phyloP scores from a whole-genome alignment of 2,888 invertebrate species.

The Netelia fuscicornis region DNA sequence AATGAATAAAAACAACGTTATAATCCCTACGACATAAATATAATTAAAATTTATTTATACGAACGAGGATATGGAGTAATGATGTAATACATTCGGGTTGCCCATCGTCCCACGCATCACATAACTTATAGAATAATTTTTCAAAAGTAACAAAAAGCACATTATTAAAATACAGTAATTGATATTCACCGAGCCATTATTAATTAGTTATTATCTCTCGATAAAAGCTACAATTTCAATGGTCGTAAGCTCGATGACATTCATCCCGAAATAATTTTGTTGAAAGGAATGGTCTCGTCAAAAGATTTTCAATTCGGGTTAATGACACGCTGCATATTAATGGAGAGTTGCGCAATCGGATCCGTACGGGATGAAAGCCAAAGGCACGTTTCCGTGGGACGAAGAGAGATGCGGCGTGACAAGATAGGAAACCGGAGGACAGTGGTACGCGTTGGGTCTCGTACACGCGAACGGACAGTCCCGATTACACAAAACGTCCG shows the following conservation, averaged over 20 bases:
- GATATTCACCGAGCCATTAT: too few relatives aligned
- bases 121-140: too few relatives aligned
- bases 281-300: neutral
- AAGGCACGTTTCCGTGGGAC: constrained; percentile 4
- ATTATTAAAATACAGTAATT: too few relatives aligned
- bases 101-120: too few relatives aligned
- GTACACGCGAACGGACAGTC: constrained; percentile 26
- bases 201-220: too few relatives aligned
- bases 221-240: neutral
- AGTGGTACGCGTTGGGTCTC: constrained; percentile 18
- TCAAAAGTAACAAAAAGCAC: too few relatives aligned
- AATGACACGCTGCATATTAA: constrained; percentile 1
- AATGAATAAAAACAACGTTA: neutral
- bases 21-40: too few relatives aligned
- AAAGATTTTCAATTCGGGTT: neutral
- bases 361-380: constrained; percentile 49
- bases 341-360: constrained; percentile 42
- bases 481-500: neutral
- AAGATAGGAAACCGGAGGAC: constrained; percentile 17
- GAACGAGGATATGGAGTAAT: neutral
- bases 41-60: too few relatives aligned
- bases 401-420: neutral
- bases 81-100: too few relatives aligned
- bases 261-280: neutral
- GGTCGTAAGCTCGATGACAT: neutral